Base-by-base conservation (phyloP, 2,888 invertebrate species). In the Aplocera efformata region DNA sequence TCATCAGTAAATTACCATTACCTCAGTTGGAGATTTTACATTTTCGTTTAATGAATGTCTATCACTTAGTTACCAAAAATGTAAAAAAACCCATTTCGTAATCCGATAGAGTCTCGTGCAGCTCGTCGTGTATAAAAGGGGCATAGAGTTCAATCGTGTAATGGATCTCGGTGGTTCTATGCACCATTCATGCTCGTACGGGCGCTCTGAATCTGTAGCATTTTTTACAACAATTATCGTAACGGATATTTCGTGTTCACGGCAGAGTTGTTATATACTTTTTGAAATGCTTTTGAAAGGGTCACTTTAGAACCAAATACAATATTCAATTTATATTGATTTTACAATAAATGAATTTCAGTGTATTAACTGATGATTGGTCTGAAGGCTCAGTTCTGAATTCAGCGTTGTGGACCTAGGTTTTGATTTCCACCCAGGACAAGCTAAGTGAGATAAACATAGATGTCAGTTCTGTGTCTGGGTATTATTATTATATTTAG, bases 121-220 rank as follows among this genome's bases (percentile, higher is more conserved):
- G 7, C 25, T 8, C 3, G 26, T 22, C 32, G 13, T 6, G 21
- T 23, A 48, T 42, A 68, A 65, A 68, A 64, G 40, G 47, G 20
- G 50, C 45, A 30, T 47, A 26, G 58, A 52, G 58, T 61, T 60
- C 69, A 69, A 69, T 69, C 67, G 67, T 63, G 66, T 67, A 69
- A 69, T 69, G 69, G 68, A 65, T 50, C 53, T 54, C 45, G 51
- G 55, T 22, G 39, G 23, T 26, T 38, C 39, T 25, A 39, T 53
- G 45, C 50, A 46, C 49, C 52, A 56, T 56, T 53, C 50, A 48
- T 40, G 41, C 31, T 24, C 23, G 35, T 45, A 50, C 33, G 35
- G 9, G 9, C 29, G 28, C 11, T 26, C 47, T 46, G 48, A 48
- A 50, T 45, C 41, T 39, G 39, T 40, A 51, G 32, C 29, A 33